These are phyloP conservation scores for Salvelinus alpinus DNA, from an alignment of 2,113 vertebrate genomes.

Conservation along the genomic window DNA sequence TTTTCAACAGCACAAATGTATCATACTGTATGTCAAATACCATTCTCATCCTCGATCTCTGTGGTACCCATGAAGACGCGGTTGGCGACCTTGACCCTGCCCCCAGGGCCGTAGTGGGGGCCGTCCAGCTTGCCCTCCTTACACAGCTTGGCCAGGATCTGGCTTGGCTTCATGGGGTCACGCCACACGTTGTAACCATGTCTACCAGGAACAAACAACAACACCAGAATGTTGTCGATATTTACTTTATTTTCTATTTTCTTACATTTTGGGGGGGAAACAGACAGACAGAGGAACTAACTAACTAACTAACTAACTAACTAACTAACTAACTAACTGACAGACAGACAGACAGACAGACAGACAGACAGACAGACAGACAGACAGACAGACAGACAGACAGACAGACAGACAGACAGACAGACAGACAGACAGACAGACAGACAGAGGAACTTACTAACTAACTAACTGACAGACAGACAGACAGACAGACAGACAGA, in stretches of 20 bases:
- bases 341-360: background rate
- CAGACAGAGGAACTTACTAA: no score
- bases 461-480: no score
- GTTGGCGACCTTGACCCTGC: slow-evolving; percentile 90
- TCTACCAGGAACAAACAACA: slow-evolving; percentile 59
- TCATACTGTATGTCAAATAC: slow-evolving; percentile 59
- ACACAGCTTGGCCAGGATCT: slow-evolving; percentile 90
- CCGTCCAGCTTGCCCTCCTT: slow-evolving; percentile 91
- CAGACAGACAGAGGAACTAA: background rate
- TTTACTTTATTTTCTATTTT: no score
- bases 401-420: no score
- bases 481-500: no score
- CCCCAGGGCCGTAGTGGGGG: slow-evolving; percentile 89
- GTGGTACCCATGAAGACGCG: slow-evolving; percentile 85
- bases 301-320: no score
- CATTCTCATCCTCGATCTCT: slow-evolving; percentile 94
- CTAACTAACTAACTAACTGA: no score
- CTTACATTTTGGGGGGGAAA: background rate
- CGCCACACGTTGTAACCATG: slow-evolving; percentile 95
- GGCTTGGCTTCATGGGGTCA: slow-evolving; percentile 92
- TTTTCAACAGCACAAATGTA: no score
- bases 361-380: background rate
- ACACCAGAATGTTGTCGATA: background rate
- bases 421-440: no score
- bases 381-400: no score